These are phyloP conservation scores for Halictus ligatus DNA, from an alignment of 2,888 invertebrate genomes.

Conservation along the genomic window DNA sequence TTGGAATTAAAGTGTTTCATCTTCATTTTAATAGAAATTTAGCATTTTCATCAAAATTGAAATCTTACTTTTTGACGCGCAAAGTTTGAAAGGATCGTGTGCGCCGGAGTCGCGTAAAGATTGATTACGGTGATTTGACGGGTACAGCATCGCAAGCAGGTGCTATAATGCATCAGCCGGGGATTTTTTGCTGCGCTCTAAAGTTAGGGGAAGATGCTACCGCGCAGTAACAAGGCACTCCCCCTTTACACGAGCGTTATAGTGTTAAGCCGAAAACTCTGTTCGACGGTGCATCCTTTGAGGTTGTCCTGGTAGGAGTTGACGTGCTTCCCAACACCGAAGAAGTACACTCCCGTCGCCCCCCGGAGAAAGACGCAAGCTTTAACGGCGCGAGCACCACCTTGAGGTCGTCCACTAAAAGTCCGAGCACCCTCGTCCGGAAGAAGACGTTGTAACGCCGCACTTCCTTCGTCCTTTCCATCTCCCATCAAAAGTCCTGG, in stretches of 20 bases:
- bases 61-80: neutral
- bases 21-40: too few species aligned
- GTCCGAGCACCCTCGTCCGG: neutral
- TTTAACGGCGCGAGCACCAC: neutral
- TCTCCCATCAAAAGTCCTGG: neutral
- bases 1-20: too few species aligned
- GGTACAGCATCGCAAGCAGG: neutral
- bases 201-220: neutral
- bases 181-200: neutral
- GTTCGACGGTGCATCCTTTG: constrained; percentile 3
- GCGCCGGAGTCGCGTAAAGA: neutral
- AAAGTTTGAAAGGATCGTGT: neutral
- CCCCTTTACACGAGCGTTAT: neutral
- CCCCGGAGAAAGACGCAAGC: neutral
- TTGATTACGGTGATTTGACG: neutral
- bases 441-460: neutral
- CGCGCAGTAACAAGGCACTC: neutral
- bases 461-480: neutral
- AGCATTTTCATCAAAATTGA: too few species aligned
- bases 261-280: constrained; percentile 5
- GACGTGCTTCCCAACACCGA: neutral
- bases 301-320: neutral
- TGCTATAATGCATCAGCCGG: neutral
- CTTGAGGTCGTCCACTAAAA: neutral
- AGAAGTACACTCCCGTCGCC: neutral